These are phyloP conservation scores for Tuta absoluta DNA, from an alignment of 2,888 invertebrate genomes.

Conservation along the genomic window DNA sequence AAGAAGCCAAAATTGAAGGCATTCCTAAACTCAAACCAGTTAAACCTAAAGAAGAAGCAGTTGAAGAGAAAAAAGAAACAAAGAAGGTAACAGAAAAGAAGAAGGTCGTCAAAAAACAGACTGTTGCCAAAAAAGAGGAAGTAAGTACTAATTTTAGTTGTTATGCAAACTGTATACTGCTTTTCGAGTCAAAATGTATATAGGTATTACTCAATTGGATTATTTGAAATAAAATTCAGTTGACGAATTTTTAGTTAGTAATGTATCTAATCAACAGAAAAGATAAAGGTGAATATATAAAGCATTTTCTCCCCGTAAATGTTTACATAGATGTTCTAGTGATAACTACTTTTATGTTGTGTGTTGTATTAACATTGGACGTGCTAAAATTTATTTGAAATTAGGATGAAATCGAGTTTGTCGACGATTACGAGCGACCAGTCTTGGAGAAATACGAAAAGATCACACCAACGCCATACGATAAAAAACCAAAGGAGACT, in stretches of 20 bases:
- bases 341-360: conserved; percentile 49
- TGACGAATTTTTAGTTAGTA: conserved; percentile 19
- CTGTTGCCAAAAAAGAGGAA: conserved; percentile 73
- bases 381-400: conserved; percentile 69
- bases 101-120: conserved; percentile 76
- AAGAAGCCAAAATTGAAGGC: conserved; percentile 82
- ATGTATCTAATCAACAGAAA: neutral
- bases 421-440: conserved; percentile 89
- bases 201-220: conserved; percentile 12
- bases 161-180: conserved; percentile 49
- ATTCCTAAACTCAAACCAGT: conserved; percentile 82
- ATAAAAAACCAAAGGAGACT: conserved; percentile 76
- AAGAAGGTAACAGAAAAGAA: conserved; percentile 76
- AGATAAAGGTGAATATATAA: neutral
- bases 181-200: conserved; percentile 34
- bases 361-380: conserved; percentile 59
- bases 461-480: conserved; percentile 76
- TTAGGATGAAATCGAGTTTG: conserved; percentile 76
- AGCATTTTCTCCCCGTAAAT: neutral
- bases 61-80: conserved; percentile 70
- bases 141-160: conserved; percentile 55
- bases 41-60: conserved; percentile 75
- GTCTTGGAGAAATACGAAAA: conserved; percentile 87
- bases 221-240: conserved; percentile 22
- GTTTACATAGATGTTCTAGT: conserved; percentile 35